A percentile compares a stretch with the other conserved stretches of the same genome.
Conservation (phyloP, 2,888 invertebrate genomes). For the Oscheius onirici region DNA sequence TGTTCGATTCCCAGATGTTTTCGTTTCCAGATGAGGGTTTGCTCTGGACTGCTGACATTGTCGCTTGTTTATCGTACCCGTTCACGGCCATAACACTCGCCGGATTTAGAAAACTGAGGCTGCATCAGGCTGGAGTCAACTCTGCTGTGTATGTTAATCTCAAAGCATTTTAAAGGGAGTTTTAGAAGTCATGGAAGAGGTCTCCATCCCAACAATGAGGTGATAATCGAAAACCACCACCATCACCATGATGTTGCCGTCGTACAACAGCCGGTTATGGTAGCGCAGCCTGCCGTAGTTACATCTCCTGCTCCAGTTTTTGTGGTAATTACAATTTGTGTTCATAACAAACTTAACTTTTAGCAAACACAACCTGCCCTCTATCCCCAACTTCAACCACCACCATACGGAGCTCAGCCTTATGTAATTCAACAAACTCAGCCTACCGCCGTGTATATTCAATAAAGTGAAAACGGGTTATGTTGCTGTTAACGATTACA, state of each 20-base stretch:
- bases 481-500: too few species aligned
- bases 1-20: neutral
- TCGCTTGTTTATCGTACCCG: neutral
- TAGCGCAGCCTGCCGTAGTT: conserved; percentile 1
- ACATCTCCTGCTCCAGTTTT: neutral
- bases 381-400: conserved; percentile 18
- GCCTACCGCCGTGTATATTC: neutral
- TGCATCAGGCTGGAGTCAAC: conserved; percentile 24
- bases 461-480: too few species aligned
- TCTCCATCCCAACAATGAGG: neutral
- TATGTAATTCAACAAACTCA: conserved; percentile 5
- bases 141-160: conserved; percentile 1
- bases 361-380: conserved; percentile 6
- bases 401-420: neutral
- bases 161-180: neutral
- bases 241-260: conserved; percentile 10
- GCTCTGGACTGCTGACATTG: conserved; percentile 2
- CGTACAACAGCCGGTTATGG: conserved; percentile 5
- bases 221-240: neutral
- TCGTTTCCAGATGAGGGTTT: conserved; percentile 7
- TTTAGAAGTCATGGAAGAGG: conserved; percentile 10
- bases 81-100: conserved; percentile 11
- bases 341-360: neutral
- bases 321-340: neutral
- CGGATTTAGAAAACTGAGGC: conserved; percentile 20